Base-by-base conservation (phyloP, 1,140 invertebrate genomes). In the Rhopalosiphum maidis region DNA sequence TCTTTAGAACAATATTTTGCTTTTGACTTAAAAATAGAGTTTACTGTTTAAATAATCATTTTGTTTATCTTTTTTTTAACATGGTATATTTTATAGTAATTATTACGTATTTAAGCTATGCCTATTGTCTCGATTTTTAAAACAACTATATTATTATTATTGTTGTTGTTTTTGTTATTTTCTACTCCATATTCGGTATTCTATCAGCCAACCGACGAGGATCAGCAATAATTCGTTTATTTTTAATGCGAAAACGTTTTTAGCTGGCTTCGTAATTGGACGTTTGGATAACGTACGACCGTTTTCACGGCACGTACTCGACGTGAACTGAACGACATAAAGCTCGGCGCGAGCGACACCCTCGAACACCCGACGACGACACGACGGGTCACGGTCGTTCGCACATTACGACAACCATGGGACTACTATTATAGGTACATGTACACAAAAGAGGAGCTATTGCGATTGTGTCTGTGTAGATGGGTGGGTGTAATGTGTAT, bases 391-490 rank as follows among this genome's bases (percentile, higher is more conserved):
- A 92, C 82, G 82, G 91, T 83, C 30, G 48, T 46, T 25, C 43
- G 82, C 30, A 15, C 91, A 51, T 92, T 92, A 92, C 91, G 91
- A 92, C 77, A 85, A 82, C 21, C 91, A 41, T 85, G 91, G 91
- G 91, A 92, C 77, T n/a, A 35, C 46, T 54, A 77, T 21, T 54
- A 37, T 22, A 23, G n/a, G 87, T 46, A 86, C 48, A n/a, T 18
- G 4, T 43, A 30, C 4, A n/a, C 15, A n/a, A 18, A n/a, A 77
- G 30, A 68, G 30, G 30, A 77, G 30, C 18, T 77, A 77, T 30
- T n/a, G n/a, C 15, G 11, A n/a, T 18, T 35, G 60, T 41, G 1
- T 23, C 8, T 23, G 37, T 23, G 35, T 41, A 3, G 0, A 21
- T 41, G 35, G 7, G 77, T 22, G 77, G 54, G 25, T 60, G 55